These are phyloP conservation scores for Mesorhabditis sp. DNA, from an alignment of 2,888 invertebrate species.

Conservation along the genomic window DNA sequence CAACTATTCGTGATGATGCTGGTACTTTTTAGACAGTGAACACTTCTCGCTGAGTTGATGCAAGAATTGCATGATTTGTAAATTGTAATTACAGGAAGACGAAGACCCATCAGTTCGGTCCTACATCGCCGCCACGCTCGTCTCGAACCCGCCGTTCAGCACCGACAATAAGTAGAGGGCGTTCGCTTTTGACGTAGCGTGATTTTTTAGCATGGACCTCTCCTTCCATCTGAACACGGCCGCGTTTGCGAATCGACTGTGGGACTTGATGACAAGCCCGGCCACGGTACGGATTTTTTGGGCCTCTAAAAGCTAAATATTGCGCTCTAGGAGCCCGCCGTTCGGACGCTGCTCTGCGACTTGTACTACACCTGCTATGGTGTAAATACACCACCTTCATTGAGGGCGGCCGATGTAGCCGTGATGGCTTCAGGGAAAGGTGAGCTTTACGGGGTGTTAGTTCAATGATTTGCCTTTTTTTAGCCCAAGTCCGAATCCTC, in stretches of 20 bases:
- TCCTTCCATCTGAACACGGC: conserved; percentile 26
- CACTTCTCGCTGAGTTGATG: not conserved
- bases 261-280: conserved; percentile 19
- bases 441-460: not conserved
- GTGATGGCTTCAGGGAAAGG: not conserved
- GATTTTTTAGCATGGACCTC: not conserved
- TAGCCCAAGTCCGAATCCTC: conserved; percentile 6
- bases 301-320: not conserved
- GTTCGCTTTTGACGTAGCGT: not conserved
- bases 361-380: conserved; percentile 33
- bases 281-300: conserved; percentile 6
- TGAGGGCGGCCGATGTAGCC: not conserved
- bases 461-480: not conserved
- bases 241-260: conserved; percentile 22
- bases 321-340: conserved; percentile 23
- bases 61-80: not conserved
- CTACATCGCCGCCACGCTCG: conserved; percentile 25
- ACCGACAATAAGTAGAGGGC: conserved; percentile 29
- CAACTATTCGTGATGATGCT: conserved; percentile 14
- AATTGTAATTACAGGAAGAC: conserved; percentile 22
- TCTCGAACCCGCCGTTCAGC: conserved; percentile 28
- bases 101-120: conserved; percentile 29
- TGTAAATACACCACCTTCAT: not conserved
- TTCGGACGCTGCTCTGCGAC: conserved; percentile 23
- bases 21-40: not conserved